These are phyloP conservation scores for Podargus strigoides DNA, from an alignment of 2,797 vertebrate species.

Conservation along the genomic window DNA sequence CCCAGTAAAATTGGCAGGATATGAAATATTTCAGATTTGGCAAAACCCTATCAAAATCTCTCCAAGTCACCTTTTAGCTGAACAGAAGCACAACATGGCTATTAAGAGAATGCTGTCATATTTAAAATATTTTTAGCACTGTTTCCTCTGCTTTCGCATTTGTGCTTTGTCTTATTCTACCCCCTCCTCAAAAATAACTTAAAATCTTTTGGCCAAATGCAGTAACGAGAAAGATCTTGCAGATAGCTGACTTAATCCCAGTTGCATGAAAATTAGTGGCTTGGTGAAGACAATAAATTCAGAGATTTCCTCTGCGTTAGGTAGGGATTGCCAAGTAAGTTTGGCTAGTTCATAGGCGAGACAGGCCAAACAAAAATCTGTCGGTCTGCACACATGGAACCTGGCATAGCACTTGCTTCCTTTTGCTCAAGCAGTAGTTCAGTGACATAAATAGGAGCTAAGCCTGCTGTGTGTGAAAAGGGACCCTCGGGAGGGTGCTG, in stretches of 20 bases:
- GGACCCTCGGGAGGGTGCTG: background rate
- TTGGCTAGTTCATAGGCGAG: background rate
- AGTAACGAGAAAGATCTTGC: background rate
- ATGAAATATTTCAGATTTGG: background rate
- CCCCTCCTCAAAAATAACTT: background rate
- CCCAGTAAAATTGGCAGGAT: background rate
- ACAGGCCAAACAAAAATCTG: conserved; percentile 8
- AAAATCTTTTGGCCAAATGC: background rate
- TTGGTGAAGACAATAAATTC: background rate
- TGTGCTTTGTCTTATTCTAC: background rate
- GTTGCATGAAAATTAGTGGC: conserved; percentile 1
- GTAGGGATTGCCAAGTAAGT: conserved; percentile 12
- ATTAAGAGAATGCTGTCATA: background rate
- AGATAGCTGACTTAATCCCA: background rate
- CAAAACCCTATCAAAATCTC: background rate
- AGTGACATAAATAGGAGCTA: conserved; percentile 23
- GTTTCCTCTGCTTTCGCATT: background rate
- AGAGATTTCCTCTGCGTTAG: conserved; percentile 23
- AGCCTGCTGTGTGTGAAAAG: background rate
- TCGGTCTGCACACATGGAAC: background rate
- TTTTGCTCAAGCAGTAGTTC: background rate
- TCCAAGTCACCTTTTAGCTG: background rate
- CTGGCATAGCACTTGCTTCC: background rate
- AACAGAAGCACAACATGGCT: background rate
- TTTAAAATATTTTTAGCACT: background rate